These are phyloP conservation scores for Bacillus rossius DNA, from an alignment of 1,140 invertebrate species.

Conservation along the genomic window DNA sequence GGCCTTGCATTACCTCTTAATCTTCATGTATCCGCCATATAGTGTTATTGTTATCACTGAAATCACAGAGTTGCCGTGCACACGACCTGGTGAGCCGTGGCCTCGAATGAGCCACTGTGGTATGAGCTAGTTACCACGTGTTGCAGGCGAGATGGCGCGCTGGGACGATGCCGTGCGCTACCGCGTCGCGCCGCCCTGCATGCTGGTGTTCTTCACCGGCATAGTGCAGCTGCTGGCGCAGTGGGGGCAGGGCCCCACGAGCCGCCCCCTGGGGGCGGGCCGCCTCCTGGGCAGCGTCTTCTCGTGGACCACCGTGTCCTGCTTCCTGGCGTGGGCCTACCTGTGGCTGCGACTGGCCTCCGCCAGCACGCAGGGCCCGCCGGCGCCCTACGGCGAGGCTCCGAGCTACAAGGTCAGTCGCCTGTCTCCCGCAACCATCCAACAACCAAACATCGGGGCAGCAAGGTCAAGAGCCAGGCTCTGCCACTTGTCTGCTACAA, in stretches of 20 bases:
- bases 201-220: slow-evolving; percentile 37
- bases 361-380: slow-evolving; percentile 43
- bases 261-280: slow-evolving; percentile 1
- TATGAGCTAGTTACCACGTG: no score
- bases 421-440: background rate
- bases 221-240: slow-evolving; percentile 33
- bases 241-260: slow-evolving; percentile 26
- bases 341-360: slow-evolving; percentile 42
- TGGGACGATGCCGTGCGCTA: slow-evolving; percentile 27
- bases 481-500: background rate
- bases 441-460: no score
- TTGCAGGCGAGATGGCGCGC: background rate
- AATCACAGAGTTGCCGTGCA: no score
- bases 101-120: no score
- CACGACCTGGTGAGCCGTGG: no score
- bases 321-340: slow-evolving; percentile 35
- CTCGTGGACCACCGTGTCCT: slow-evolving; percentile 34
- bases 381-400: slow-evolving; percentile 44
- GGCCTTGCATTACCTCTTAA: no score
- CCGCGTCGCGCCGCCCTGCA: slow-evolving; percentile 37
- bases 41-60: no score
- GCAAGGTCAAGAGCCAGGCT: background rate
- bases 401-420: slow-evolving; percentile 43
- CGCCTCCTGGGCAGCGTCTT: slow-evolving; percentile 31
- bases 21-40: no score